These are phyloP conservation scores for Isaurus tuberculatus DNA, from an alignment of 92 coral and sea anemone species.

Conservation along the genomic window DNA sequence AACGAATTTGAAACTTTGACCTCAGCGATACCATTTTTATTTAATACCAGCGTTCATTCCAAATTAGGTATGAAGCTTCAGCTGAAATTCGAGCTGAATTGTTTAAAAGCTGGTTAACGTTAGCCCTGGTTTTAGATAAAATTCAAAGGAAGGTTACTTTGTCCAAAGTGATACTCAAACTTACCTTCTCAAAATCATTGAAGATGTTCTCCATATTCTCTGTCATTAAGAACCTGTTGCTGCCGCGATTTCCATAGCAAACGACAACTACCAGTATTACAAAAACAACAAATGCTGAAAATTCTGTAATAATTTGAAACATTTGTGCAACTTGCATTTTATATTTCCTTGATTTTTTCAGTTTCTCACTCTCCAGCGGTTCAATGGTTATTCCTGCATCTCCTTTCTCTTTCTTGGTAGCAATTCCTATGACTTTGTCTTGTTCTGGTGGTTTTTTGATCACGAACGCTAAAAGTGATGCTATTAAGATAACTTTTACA, in stretches of 20 bases:
- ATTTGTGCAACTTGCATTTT: slow-evolving; percentile 68
- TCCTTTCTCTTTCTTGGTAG: slow-evolving; percentile 49
- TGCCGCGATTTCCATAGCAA: slow-evolving; percentile 72
- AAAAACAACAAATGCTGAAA: slow-evolving; percentile 54
- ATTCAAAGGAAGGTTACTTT: too few relatives aligned
- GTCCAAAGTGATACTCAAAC: too few relatives aligned
- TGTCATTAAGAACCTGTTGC: slow-evolving; percentile 58
- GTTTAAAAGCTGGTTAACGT: too few relatives aligned
- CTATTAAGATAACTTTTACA: slow-evolving; percentile 77
- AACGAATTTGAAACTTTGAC: too few relatives aligned
- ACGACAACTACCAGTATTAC: slow-evolving; percentile 67
- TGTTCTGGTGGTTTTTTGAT: slow-evolving; percentile 83
- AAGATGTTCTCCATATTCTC: slow-evolving; percentile 52
- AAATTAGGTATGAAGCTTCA: too few relatives aligned
- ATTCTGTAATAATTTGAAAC: slow-evolving; percentile 68
- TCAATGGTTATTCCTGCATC: slow-evolving; percentile 44
- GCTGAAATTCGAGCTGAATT: too few relatives aligned
- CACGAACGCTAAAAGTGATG: slow-evolving; percentile 74
- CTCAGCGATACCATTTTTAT: too few relatives aligned
- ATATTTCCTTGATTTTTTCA: slow-evolving; percentile 67
- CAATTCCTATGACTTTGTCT: slow-evolving; percentile 70
- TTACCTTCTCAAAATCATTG: slow-evolving; percentile 65
- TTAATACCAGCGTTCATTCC: too few relatives aligned
- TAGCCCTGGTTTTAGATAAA: neutral
- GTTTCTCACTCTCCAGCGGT: slow-evolving; percentile 64